phyloP scores from a whole-genome alignment of 1,140 invertebrate genomes.

The Rhagoletis pomonella region DNA sequence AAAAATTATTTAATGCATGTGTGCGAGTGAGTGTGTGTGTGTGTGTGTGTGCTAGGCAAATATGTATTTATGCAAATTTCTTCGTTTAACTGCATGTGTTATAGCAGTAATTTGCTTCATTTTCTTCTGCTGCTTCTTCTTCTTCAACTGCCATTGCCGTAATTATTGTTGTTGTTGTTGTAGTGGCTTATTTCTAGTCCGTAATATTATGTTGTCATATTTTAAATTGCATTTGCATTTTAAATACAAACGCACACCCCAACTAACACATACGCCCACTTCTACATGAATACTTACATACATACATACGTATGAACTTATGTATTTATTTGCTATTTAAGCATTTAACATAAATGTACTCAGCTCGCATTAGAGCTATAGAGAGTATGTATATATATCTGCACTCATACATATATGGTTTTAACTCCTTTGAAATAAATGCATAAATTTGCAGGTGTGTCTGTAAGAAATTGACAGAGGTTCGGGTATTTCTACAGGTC shows the following conservation, averaged over 20 bases:
- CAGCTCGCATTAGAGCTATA: conserved; percentile 10
- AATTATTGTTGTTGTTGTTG: conserved; percentile 49
- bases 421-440: neutral
- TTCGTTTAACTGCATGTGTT: conserved; percentile 29
- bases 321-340: neutral
- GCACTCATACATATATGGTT: neutral
- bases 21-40: neutral
- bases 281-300: neutral
- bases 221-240: conserved; percentile 50
- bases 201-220: conserved; percentile 51
- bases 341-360: conserved; percentile 18
- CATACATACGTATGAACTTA: neutral
- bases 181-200: conserved; percentile 36
- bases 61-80: conserved; percentile 50
- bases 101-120: conserved; percentile 46
- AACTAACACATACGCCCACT: neutral
- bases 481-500: neutral
- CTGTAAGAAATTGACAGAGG: neutral
- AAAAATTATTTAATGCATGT: conserved; percentile 27
- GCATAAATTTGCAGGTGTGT: neutral
- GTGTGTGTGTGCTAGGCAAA: neutral
- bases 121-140: conserved; percentile 25
- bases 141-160: neutral
- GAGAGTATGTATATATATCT: neutral
- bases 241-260: conserved; percentile 21